A percentile compares a stretch with the other conserved stretches of the same genome.
Conservation (phyloP, 2,113 vertebrate species). For the Calonectris borealis region DNA sequence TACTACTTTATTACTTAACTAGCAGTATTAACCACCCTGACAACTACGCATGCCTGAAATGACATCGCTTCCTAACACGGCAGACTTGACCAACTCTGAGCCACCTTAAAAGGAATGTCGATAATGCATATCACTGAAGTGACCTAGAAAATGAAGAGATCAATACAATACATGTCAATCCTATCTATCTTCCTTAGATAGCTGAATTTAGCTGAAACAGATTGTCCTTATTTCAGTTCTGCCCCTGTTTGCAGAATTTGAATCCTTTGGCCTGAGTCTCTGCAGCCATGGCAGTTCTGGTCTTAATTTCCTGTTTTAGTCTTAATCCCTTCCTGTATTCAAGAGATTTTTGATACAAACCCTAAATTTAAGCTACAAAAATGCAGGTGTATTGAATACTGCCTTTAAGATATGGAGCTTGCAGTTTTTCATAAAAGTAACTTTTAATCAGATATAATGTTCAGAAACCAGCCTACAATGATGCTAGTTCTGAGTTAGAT, state of each 20-base stretch:
- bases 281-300: not conserved
- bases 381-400: not conserved
- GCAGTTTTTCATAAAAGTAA: not conserved
- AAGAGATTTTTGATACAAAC: not conserved
- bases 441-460: not conserved
- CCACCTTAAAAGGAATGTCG: not conserved
- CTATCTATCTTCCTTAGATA: not conserved
- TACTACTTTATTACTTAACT: not conserved
- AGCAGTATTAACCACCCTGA: not conserved
- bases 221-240: not conserved
- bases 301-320: not conserved
- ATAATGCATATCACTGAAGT: not conserved
- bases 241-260: not conserved
- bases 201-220: not conserved
- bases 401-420: not conserved
- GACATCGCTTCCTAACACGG: not conserved
- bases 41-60: not conserved
- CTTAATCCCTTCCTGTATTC: not conserved
- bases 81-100: not conserved
- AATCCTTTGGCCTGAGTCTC: not conserved
- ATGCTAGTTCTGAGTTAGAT: not conserved
- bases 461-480: not conserved
- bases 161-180: not conserved
- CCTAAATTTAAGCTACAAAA: not conserved
- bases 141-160: slow-evolving; percentile 16